Conservation (phyloP, 2,113 vertebrate genomes). For the Catharus bicknelli region DNA sequence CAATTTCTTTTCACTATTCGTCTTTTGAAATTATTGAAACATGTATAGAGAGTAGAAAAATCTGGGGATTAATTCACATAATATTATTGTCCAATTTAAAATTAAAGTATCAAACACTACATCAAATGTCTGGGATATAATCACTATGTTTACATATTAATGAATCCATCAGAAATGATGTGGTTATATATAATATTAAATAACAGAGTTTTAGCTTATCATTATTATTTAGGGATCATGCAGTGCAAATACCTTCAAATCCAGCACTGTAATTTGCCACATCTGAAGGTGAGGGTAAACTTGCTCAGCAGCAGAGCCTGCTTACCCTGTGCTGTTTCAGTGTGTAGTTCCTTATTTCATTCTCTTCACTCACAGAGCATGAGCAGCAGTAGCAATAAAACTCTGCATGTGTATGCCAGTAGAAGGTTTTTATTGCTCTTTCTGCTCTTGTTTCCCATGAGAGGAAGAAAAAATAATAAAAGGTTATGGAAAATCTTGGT, state of each 20-base stretch:
- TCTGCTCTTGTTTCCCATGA: not conserved
- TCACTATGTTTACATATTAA: constrained; percentile 18
- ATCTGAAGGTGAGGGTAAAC: constrained; percentile 21
- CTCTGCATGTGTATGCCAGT: not conserved
- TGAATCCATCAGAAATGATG: not conserved
- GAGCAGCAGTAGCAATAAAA: not conserved
- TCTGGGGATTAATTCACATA: not conserved
- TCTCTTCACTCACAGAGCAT: not conserved
- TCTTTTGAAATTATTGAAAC: not conserved
- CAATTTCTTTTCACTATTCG: not conserved
- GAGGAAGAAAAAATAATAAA: not conserved
- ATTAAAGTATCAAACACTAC: constrained; percentile 10
- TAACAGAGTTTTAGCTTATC: not conserved
- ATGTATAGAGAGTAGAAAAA: not conserved
- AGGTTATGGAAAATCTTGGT: accelerated
- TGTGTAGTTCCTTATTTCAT: not conserved
- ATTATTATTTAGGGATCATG: constrained; percentile 27
- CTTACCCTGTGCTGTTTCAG: not conserved
- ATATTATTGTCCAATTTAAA: not conserved
- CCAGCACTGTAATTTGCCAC: not conserved
- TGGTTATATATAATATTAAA: constrained; percentile 14
- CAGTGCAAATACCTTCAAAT: constrained; percentile 12
- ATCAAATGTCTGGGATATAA: not conserved
- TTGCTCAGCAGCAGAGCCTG: not conserved
- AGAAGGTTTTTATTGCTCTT: not conserved